Conservation (phyloP, 2,888 invertebrate genomes). For the Protonemura montana region DNA sequence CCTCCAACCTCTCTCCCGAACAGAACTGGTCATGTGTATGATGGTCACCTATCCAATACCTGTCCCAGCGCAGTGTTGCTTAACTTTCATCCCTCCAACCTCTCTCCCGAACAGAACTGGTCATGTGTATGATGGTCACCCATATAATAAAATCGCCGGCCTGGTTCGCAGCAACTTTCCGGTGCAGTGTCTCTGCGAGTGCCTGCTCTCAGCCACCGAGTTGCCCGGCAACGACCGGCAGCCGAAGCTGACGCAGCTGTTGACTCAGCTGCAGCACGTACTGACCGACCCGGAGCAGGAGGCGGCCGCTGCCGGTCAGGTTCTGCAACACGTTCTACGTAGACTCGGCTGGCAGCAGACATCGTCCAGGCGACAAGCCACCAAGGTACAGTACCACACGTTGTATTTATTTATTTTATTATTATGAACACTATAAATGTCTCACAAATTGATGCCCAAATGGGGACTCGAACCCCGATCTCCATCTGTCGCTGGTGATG, state of each 20-base stretch:
- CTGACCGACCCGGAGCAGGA: conserved; percentile 63
- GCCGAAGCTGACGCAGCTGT: conserved; percentile 79
- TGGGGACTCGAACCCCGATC: no score
- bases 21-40: no score
- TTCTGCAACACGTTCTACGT: conserved; percentile 88
- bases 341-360: conserved; percentile 84
- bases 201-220: conserved; percentile 73
- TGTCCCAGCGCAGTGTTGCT: no score
- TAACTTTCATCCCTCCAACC: no score
- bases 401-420: no score
- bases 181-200: conserved; percentile 97
- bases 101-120: no score
- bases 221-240: conserved; percentile 67
- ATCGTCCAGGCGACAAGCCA: conserved; percentile 78
- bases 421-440: no score
- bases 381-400: conserved; percentile 61
- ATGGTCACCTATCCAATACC: no score
- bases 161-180: conserved; percentile 76
- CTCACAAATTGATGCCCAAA: no score
- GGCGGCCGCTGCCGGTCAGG: conserved; percentile 74
- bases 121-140: not conserved
- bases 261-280: conserved; percentile 68
- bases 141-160: no score
- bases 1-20: no score
- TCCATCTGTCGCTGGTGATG: no score